These are phyloP conservation scores for Kryphioiulus occultus DNA, from an alignment of 2,888 invertebrate genomes.

Conservation along the genomic window DNA sequence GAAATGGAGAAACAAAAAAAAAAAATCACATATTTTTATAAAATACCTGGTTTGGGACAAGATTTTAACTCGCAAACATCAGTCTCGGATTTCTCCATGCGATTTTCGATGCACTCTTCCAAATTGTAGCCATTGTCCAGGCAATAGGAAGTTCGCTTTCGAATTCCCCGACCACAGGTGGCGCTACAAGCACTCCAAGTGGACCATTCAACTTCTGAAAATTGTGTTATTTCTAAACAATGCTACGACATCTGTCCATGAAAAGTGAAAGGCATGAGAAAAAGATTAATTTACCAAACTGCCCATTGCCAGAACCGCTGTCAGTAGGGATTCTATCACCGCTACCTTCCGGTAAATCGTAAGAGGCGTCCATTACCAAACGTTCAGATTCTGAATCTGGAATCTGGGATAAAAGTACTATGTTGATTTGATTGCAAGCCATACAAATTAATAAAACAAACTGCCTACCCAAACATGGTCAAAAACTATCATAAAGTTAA, in stretches of 20 bases:
- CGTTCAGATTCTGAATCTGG: slow-evolving; percentile 41
- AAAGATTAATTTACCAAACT: slow-evolving; percentile 37
- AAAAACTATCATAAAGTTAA: no score
- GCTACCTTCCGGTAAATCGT: slow-evolving; percentile 43
- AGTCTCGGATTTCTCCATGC: slow-evolving; percentile 51
- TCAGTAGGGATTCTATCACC: slow-evolving; percentile 31
- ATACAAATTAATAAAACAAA: no score
- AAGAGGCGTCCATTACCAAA: slow-evolving; percentile 51
- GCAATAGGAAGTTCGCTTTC: slow-evolving; percentile 52
- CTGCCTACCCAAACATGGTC: no score
- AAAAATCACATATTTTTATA: neutral
- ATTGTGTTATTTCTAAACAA: neutral
- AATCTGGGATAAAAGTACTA: neutral
- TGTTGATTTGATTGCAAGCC: neutral
- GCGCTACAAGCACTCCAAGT: slow-evolving; percentile 52
- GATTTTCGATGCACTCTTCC: slow-evolving; percentile 51
- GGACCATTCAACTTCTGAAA: slow-evolving; percentile 53
- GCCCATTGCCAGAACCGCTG: slow-evolving; percentile 43
- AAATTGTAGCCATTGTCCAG: slow-evolving; percentile 52
- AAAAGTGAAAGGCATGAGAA: neutral
- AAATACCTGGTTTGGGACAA: slow-evolving; percentile 49
- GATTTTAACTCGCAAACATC: slow-evolving; percentile 28
- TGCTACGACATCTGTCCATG: neutral
- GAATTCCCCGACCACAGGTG: slow-evolving; percentile 51
- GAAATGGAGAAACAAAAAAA: no score